These are phyloP conservation scores for Microplitis deprimator DNA, from an alignment of 2,888 invertebrate species.

Conservation along the genomic window DNA sequence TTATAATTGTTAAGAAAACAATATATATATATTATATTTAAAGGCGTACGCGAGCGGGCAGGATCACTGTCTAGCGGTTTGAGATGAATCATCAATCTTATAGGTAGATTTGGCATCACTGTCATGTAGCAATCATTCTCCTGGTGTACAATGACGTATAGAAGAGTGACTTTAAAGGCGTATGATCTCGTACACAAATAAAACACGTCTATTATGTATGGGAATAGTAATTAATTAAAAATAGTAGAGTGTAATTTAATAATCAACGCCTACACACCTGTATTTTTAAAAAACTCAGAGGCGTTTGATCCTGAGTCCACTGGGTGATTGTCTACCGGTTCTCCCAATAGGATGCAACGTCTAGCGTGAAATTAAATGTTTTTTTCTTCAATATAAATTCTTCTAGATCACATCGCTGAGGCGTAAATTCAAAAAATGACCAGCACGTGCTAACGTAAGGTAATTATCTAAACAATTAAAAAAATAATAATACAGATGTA, in stretches of 20 bases:
- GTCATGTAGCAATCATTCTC: conserved; percentile 55
- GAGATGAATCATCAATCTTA: conserved; percentile 41
- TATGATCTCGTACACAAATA: background rate
- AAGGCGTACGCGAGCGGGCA: background rate
- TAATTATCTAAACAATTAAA: conserved; percentile 21
- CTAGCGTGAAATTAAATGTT: background rate
- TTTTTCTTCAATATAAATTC: too few relatives aligned
- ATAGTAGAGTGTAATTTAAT: too few relatives aligned
- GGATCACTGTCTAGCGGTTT: conserved; percentile 7
- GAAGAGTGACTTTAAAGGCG: conserved; percentile 26
- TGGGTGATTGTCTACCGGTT: conserved; percentile 15
- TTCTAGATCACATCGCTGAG: too few relatives aligned
- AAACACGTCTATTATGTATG: too few relatives aligned
- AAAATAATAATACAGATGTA: conserved; percentile 23
- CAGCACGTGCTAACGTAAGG: conserved; percentile 8
- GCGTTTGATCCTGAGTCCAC: conserved; percentile 26
- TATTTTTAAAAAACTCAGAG: conserved; percentile 15
- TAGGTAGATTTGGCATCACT: conserved; percentile 57
- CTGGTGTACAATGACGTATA: conserved; percentile 48
- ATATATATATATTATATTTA: too few relatives aligned
- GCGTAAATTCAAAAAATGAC: background rate
- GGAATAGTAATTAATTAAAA: too few relatives aligned
- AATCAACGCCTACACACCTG: conserved; percentile 23
- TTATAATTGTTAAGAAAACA: too few relatives aligned
- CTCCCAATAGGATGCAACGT: background rate